Evolutionary conservation across 2,113 vertebrate species (phyloP).

Genomic region (Antechinus flavipes): DNA sequence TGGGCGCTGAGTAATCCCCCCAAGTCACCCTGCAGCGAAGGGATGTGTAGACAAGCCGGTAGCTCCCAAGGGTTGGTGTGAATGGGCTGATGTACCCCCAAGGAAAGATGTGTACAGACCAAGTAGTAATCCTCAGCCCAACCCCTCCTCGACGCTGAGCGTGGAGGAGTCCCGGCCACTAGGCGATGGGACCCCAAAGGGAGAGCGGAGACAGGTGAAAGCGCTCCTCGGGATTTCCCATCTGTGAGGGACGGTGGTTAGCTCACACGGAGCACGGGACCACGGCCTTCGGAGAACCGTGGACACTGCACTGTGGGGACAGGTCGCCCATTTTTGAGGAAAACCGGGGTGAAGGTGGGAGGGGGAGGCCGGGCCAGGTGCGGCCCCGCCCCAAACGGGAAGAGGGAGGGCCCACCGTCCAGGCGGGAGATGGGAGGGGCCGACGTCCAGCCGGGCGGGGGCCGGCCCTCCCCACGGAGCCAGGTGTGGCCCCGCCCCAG

Average conservation of each 20-base stretch:
- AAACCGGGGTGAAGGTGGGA: no score
- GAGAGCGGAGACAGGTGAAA: slow-evolving; percentile 18
- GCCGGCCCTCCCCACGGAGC: neutral
- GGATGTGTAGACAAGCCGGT: no score
- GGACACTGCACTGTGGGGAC: neutral
- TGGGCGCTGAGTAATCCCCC: no score
- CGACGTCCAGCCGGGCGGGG: neutral
- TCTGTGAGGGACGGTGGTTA: neutral
- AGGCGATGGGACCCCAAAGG: neutral
- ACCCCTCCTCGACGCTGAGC: no score
- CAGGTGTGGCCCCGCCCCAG: neutral
- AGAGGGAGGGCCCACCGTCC: neutral
- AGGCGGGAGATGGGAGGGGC: neutral
- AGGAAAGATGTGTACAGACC: no score
- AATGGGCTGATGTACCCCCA: no score
- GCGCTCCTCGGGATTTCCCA: neutral
- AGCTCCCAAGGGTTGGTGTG: no score
- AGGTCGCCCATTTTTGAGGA: neutral
- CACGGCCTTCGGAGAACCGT: no score
- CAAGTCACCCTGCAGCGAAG: no score
- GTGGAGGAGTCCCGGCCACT: no score
- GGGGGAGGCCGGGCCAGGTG: neutral
- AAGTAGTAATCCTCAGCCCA: no score
- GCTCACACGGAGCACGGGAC: no score
- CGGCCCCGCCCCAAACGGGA: neutral